Evolutionary conservation across 2,888 invertebrate species (phyloP), one percentile per base, ranked within the genome.

Genomic region (Acholoe squamosa): DNA sequence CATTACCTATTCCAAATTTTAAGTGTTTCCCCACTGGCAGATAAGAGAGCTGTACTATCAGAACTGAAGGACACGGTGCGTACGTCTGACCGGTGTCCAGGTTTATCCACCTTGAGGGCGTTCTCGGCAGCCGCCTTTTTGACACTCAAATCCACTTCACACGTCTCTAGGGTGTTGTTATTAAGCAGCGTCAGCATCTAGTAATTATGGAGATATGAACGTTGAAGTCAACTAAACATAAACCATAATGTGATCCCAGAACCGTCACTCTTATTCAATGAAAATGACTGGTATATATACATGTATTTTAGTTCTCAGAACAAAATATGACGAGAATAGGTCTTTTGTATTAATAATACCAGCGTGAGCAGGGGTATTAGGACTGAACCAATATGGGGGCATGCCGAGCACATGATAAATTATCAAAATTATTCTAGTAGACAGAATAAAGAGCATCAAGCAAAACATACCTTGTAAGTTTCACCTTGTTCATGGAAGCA

Each of bases 51-150:
- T 91, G 98, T 96, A 94, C 98, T 98, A 96, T 99, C 99, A 0
- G 98, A 98, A 95, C 98, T 98, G 95, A 99, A 98, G 90, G 97
- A 97, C 33, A 99, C 96, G 33, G 98, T 97, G 89, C 98, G 97
- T 10, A 99, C 98, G 94, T 99, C 98, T 84, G 98, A 98, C 91
- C 98, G 97, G 96, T 99, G 99, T 0, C 99, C 99, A 22, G 97
- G 97, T 91, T 96, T 96, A 0, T 96, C 96, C 84, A 98, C 96
- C n/a, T 93, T 91, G 28, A 91, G 91, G 1, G 90, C 90, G 31
- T 88, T 77, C 22, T 77, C 89, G 0, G 89, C 61, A 33, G 80
- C 84, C 52, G 91, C 51, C 86, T 94, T 94, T 84, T 94, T 93
- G 33, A 93, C 93, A 0, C 67, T 91, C 7, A 92, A 67, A 34